Evolutionary conservation across 2,888 invertebrate species (phyloP), one percentile per base, ranked within the genome.

Genomic region (Athalia cordata): DNA sequence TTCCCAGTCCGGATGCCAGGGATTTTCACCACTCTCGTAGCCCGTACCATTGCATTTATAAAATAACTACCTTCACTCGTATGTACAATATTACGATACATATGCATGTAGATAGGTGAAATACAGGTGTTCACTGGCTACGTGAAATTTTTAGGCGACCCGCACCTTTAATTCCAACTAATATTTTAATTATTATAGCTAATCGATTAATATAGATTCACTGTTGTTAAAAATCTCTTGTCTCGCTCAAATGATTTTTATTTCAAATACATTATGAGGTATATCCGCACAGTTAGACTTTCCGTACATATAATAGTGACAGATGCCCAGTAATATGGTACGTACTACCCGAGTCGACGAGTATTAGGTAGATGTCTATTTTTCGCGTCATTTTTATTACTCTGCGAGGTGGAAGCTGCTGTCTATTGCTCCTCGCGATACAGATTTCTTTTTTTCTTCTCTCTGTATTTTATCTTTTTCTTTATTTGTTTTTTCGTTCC

Each of bases 351-450:
- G 29, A 29, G 29, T 29, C 29, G 29, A 29, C 29, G 29, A 29
- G 29, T 29, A 29, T 29, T 29, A 29, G 29, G 29, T 29, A 29
- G 29, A 29, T 29, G 29, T 29, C 64, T 64, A 64, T 64, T 43
- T 47, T 64, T 64, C 64, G 64, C 64, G 45, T 45, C 64, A 64
- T 64, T 64, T 64, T 64, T 64, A 66, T 47, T 66, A 66, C 66
- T 49, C n/a, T 11, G 13, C 13, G 59, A 5, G 13, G 55, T 78
- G 68, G 66, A 78, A 57, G 74, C 74, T 77, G 61, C 62, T 59
- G 67, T 70, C 59, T 70, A 65, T 70, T 61, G 61, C 66, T 9
- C 55, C 15, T 8, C 29, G 29, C 29, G 49, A n/a, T 50, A 55
- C 57, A 15, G 15, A 11, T 62, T 68, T 29, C 50, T 29, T 55